Evolutionary conservation across 1,140 invertebrate species (phyloP), one percentile per base, ranked within the genome.

Genomic region (Ganaspis sp.): DNA sequence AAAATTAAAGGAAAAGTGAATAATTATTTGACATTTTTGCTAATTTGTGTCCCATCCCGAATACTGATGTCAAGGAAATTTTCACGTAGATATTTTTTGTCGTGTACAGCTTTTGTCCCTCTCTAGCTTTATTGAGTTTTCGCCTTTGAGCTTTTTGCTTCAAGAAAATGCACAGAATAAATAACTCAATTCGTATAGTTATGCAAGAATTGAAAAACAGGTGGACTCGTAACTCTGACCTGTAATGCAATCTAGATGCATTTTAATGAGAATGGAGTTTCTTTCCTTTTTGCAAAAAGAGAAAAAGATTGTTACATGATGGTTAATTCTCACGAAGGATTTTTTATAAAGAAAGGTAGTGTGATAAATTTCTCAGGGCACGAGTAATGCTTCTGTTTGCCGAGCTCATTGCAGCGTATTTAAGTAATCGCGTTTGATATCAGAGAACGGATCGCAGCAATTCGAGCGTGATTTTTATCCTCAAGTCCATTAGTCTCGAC

Each of bases 401-500:
- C 53, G 21, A 54, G 53, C 53, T 54, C 53, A 17, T 54, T 54
- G 53, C 21, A 54, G 53, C 19, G 53, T 54, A 23, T 23, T 54
- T 54, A 54, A 54, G 19, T 54, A 54, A 54, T 54, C 53, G 45
- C 53, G 17, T 54, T 54, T 54, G 21, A 54, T 54, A 54, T 54
- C 53, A 54, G 53, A 54, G 53, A 23, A 54, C 53, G 19, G 53
- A 54, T 54, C 53, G 53, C 53, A 54, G 53, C 1, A 54, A 54
- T 54, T 54, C 53, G 53, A 54, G 53, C 53, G 53, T 54, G 53
- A 54, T 54, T 54, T 54, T 54, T 54, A 54, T 54, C 53, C 53
- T 23, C 21, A 23, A 23, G 53, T 26, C 53, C 53, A 54, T 54
- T 54, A 54, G 42, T 77, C 70, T 76, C 78, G 69, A 79, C 69